Evolutionary conservation across 1,140 invertebrate species (phyloP).

Genomic region (Papilio polytes): DNA sequence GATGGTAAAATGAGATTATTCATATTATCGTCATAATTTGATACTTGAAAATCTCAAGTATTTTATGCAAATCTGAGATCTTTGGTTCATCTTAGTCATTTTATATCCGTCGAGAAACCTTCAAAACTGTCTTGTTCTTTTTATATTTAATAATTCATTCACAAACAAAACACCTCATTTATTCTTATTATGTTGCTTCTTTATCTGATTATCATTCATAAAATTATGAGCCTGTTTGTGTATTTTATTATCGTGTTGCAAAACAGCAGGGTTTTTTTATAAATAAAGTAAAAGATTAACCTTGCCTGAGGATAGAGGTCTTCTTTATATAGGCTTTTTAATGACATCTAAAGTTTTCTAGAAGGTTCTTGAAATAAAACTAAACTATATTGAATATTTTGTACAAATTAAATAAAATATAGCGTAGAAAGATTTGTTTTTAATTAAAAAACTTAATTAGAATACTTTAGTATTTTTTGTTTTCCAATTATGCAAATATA

Average conservation of each 20-base stretch:
- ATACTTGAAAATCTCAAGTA: background rate
- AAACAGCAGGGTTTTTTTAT: background rate
- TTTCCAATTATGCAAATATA: too few species aligned
- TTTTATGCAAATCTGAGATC: slow-evolving; percentile 16
- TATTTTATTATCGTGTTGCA: background rate
- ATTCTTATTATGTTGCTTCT: background rate
- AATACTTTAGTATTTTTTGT: too few species aligned
- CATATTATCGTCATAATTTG: slow-evolving; percentile 17
- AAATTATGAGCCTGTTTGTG: slow-evolving; percentile 1
- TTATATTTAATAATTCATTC: background rate
- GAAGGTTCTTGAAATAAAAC: background rate
- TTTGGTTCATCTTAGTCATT: slow-evolving; percentile 22
- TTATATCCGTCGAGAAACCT: slow-evolving; percentile 19
- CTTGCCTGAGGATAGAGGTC: background rate
- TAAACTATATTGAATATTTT: background rate
- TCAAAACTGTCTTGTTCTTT: slow-evolving; percentile 9
- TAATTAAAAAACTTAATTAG: too few species aligned
- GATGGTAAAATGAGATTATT: background rate
- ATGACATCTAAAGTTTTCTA: background rate
- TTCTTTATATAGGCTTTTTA: background rate
- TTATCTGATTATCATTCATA: slow-evolving; percentile 20
- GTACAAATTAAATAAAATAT: background rate
- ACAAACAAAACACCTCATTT: slow-evolving; percentile 12
- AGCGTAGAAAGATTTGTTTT: too few species aligned
- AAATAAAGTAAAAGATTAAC: background rate